A percentile compares a stretch with the other conserved stretches of the same genome.
Evolutionary conservation across 2,888 invertebrate species (phyloP).

Genomic region (Abrostola tripartita): DNA sequence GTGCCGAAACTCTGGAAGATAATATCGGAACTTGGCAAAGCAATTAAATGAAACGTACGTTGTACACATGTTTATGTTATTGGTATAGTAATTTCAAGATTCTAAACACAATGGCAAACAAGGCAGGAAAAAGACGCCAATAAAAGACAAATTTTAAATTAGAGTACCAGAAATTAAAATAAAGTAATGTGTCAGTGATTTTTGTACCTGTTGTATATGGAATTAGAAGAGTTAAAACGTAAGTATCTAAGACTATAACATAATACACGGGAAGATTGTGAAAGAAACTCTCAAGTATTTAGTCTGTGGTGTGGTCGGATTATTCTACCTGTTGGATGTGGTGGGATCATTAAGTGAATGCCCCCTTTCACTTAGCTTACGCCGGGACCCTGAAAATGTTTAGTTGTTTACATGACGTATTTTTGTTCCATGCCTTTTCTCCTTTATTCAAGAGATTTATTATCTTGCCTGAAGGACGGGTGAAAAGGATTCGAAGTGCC

Average conservation of each 20-base stretch:
- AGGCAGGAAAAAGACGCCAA: too few species aligned
- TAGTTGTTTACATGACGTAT: conserved; percentile 56
- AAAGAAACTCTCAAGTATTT: conserved; percentile 36
- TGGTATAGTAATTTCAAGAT: background rate
- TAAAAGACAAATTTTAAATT: too few species aligned
- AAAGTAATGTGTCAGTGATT: too few species aligned
- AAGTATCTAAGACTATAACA: background rate
- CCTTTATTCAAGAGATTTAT: conserved; percentile 50
- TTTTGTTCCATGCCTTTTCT: conserved; percentile 45
- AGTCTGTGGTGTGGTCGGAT: conserved; percentile 33
- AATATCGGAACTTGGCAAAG: background rate
- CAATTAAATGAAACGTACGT: background rate
- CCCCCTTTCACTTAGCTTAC: conserved; percentile 55
- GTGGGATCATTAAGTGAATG: conserved; percentile 60
- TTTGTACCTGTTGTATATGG: too few species aligned
- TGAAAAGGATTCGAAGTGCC: conserved; percentile 42
- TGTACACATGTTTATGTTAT: background rate
- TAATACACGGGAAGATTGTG: conserved; percentile 12
- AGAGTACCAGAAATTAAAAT: too few species aligned
- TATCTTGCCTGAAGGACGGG: conserved; percentile 46
- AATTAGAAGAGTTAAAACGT: too few species aligned
- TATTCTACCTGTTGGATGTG: conserved; percentile 66
- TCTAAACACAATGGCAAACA: too few species aligned
- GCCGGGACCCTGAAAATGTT: conserved; percentile 41
- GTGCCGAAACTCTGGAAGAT: conserved; percentile 10